A percentile compares a stretch with the other conserved stretches of the same genome.
phyloP scores from a whole-genome alignment of 2,113 vertebrate species.

The Hemicordylus capensis region DNA sequence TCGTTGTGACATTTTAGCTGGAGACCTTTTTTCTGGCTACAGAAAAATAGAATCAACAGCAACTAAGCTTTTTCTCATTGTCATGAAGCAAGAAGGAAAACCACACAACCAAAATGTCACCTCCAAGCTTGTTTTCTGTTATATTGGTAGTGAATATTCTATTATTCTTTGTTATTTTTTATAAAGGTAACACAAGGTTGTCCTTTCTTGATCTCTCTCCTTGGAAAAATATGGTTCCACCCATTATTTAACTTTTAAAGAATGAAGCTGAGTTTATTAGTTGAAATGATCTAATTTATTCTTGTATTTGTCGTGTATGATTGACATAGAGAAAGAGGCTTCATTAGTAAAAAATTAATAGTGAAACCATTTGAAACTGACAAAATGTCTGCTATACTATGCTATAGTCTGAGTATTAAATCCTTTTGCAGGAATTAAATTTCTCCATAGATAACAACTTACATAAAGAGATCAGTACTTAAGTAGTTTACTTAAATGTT shows the following conservation, averaged over 20 bases:
- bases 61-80: constrained; percentile 64
- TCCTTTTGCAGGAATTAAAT: background rate
- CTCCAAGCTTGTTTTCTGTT: constrained; percentile 40
- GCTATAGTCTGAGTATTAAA: background rate
- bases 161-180: constrained; percentile 62
- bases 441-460: background rate
- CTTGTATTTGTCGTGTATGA: background rate
- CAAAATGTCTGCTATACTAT: background rate
- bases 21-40: constrained; percentile 72
- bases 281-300: background rate
- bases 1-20: constrained; percentile 76
- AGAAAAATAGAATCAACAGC: constrained; percentile 59
- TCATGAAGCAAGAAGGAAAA: constrained; percentile 50
- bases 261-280: constrained; percentile 13
- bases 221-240: constrained; percentile 18
- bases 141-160: constrained; percentile 53
- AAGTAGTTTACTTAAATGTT: too few species aligned
- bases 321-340: background rate
- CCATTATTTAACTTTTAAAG: constrained; percentile 15
- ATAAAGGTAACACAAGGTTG: constrained; percentile 49
- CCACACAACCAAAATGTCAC: constrained; percentile 69
- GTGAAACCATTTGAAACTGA: background rate
- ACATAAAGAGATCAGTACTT: background rate
- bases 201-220: constrained; percentile 35
- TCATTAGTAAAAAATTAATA: background rate